A percentile compares a stretch with the other conserved stretches of the same genome.
Evolutionary conservation across 2,888 invertebrate genomes (phyloP).

Genomic region (Lapara coniferarum): DNA sequence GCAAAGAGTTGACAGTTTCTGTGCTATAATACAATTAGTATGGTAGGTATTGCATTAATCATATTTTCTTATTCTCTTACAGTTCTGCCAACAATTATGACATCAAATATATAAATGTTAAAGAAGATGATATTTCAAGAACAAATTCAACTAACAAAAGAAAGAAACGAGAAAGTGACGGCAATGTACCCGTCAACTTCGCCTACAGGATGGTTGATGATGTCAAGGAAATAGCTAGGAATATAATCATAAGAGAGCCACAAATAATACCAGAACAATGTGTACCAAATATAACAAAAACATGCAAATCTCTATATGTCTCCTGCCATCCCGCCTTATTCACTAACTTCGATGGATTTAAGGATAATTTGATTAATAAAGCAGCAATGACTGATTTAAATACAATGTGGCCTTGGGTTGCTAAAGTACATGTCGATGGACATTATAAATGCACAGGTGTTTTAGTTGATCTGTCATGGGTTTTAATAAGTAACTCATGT

Average conservation of each 20-base stretch:
- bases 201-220: constrained; percentile 52
- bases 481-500: constrained; percentile 85
- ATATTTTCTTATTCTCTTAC: constrained; percentile 38
- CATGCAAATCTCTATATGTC: constrained; percentile 82
- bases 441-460: constrained; percentile 87
- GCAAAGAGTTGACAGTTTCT: too few species aligned
- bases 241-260: constrained; percentile 63
- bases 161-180: constrained; percentile 51
- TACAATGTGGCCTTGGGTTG: constrained; percentile 88
- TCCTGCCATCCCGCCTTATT: constrained; percentile 77
- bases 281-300: constrained; percentile 73
- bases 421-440: constrained; percentile 88
- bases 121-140: constrained; percentile 52
- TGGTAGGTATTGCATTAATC: constrained; percentile 1
- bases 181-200: constrained; percentile 59
- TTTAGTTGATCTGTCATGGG: constrained; percentile 86
- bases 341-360: constrained; percentile 58
- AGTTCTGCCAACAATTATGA: constrained; percentile 69
- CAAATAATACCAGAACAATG: constrained; percentile 72
- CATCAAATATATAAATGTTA: constrained; percentile 69
- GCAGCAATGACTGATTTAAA: constrained; percentile 41
- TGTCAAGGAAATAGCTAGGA: constrained; percentile 45
- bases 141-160: constrained; percentile 45
- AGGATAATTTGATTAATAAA: constrained; percentile 51
- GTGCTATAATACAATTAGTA: too few species aligned